Conservation (phyloP, 1,140 invertebrate genomes). For the Muscidifurax raptorellus region DNA sequence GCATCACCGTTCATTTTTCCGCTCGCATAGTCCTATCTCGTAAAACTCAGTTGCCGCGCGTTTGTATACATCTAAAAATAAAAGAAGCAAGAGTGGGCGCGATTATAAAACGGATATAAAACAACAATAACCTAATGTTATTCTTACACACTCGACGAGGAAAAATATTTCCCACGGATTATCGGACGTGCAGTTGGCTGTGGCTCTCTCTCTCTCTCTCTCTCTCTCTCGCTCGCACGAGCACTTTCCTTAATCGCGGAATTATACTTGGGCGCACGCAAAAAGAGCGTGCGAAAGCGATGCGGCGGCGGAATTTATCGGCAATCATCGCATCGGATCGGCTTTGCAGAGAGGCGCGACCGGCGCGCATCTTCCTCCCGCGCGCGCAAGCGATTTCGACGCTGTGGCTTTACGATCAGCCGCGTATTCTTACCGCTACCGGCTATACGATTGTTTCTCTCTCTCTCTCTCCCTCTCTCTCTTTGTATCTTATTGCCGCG, state of each 20-base stretch:
- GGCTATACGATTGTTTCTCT: neutral
- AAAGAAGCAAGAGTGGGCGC: too few relatives aligned
- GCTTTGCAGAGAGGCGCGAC: neutral
- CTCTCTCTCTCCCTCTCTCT: neutral
- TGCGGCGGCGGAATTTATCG: slow-evolving; percentile 13
- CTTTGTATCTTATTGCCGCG: neutral
- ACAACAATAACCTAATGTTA: slow-evolving; percentile 1
- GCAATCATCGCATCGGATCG: slow-evolving; percentile 9
- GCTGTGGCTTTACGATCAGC: slow-evolving; percentile 4
- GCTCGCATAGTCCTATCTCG: too few relatives aligned
- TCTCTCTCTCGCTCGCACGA: too few relatives aligned
- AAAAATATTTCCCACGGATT: slow-evolving; percentile 2
- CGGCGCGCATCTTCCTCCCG: neutral
- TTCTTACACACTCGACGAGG: neutral
- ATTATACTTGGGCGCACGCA: slow-evolving; percentile 2
- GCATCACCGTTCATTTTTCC: too few relatives aligned
- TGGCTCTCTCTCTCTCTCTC: too few relatives aligned
- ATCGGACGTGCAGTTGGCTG: neutral
- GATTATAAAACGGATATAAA: neutral
- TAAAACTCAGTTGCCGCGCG: too few relatives aligned
- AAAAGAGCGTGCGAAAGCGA: slow-evolving; percentile 3
- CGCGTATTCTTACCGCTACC: neutral
- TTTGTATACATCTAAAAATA: too few relatives aligned
- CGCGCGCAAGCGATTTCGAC: neutral
- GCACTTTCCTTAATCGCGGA: slow-evolving; percentile 18